Conservation (phyloP, 2,113 vertebrate genomes). For the Lophura nycthemera region DNA sequence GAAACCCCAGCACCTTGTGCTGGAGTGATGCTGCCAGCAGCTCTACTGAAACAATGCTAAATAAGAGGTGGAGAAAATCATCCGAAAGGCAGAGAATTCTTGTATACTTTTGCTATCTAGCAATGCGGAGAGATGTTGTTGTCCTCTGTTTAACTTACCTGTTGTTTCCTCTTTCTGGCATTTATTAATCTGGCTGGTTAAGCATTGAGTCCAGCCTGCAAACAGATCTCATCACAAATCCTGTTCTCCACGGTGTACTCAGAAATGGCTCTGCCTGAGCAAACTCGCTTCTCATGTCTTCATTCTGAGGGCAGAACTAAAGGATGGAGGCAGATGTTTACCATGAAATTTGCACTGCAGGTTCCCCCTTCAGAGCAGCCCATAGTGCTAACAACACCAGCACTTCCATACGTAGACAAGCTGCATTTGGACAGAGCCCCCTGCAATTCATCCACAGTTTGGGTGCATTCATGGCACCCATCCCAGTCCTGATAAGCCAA, state of each 20-base stretch:
- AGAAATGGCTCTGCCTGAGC: constrained; percentile 44
- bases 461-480: not conserved
- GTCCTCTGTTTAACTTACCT: constrained; percentile 34
- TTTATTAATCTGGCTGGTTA: constrained; percentile 77
- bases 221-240: constrained; percentile 57
- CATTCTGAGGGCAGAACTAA: constrained; percentile 37
- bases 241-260: constrained; percentile 36
- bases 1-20: not conserved
- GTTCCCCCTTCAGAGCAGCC: not conserved
- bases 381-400: not conserved
- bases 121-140: constrained; percentile 31
- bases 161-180: constrained; percentile 72
- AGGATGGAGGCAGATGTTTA: constrained; percentile 50
- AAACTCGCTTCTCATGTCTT: constrained; percentile 54
- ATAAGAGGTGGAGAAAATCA: not conserved
- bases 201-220: constrained; percentile 62
- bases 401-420: not conserved
- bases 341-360: constrained; percentile 32
- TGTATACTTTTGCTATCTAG: constrained; percentile 49
- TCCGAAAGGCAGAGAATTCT: constrained; percentile 23
- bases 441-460: not conserved
- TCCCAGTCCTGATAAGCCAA: constrained; percentile 18
- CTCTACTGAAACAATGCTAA: not conserved
- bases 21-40: not conserved
- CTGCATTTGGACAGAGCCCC: constrained; percentile 11